Conservation (phyloP, 2,113 vertebrate species). For the Danio rerio region GRCz12tu NC_133180.1:74544001-74544500, state of each 20-base stretch:
- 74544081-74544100: background rate
- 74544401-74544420: no score
- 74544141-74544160: background rate
- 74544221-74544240: background rate
- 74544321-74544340: background rate
- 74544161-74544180: background rate
- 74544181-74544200: background rate
- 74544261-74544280: background rate
- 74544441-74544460: no score
- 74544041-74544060: conserved; percentile 69
- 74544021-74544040: conserved; percentile 63
- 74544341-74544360: no score
- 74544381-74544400: no score
- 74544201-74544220: background rate
- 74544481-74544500: no score
- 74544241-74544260: background rate
- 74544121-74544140: background rate
- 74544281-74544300: background rate
- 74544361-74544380: no score
- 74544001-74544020: conserved; percentile 46
- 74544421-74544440: no score
- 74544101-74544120: background rate
- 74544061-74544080: conserved; percentile 36
- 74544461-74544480: no score
- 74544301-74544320: background rate